Conservation (phyloP, 1,140 invertebrate genomes). For the Procambarus virginalis region DNA sequence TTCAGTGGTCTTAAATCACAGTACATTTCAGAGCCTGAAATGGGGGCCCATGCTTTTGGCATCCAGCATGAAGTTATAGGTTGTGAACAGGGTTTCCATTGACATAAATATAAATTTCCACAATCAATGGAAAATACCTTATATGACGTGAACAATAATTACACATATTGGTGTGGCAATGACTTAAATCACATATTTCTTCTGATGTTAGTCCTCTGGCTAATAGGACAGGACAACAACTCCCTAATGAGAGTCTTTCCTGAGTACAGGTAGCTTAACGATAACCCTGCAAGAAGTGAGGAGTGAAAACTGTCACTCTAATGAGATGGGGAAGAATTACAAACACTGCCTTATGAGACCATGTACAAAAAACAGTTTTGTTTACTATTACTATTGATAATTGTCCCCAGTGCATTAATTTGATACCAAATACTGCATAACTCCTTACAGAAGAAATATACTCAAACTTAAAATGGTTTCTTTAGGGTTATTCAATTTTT, state of each 20-base stretch:
- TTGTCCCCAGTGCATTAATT: constrained; percentile 19
- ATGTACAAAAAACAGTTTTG: constrained; percentile 30
- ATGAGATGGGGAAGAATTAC: constrained; percentile 58
- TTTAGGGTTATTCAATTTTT: constrained; percentile 17
- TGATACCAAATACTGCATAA: constrained; percentile 7
- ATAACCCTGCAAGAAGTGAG: constrained; percentile 41
- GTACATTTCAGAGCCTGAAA: constrained; percentile 66
- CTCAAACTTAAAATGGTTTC: not conserved
- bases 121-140: constrained; percentile 58
- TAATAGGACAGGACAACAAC: constrained; percentile 64
- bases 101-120: constrained; percentile 52
- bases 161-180: constrained; percentile 63
- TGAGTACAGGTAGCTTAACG: constrained; percentile 64
- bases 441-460: constrained; percentile 4
- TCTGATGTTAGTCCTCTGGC: constrained; percentile 67
- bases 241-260: constrained; percentile 53
- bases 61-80: constrained; percentile 57
- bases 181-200: constrained; percentile 62
- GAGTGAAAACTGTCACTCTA: constrained; percentile 29
- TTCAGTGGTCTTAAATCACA: constrained; percentile 65
- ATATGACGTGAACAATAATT: constrained; percentile 60
- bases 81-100: constrained; percentile 57
- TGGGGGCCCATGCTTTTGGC: constrained; percentile 63
- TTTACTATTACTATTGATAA: constrained; percentile 6
- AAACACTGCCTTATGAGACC: constrained; percentile 38